Evolutionary conservation across 2,888 invertebrate genomes (phyloP).

Genomic region (Lasioglossum oenotherae): DNA sequence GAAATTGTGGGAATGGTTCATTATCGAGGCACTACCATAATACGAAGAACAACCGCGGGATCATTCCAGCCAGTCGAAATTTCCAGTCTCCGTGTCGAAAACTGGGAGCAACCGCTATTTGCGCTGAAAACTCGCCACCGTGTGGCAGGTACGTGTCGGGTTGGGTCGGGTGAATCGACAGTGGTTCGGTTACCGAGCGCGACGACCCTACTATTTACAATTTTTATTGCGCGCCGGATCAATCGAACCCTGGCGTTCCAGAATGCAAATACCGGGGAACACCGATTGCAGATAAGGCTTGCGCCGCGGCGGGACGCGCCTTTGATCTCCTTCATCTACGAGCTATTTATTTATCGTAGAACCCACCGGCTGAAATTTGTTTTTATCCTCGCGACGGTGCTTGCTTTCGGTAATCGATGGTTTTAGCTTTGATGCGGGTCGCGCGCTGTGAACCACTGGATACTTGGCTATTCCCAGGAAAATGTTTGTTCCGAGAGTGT

Average conservation of each 20-base stretch:
- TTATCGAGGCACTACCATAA: neutral
- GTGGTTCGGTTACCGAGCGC: constrained; percentile 1
- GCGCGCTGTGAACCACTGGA: neutral
- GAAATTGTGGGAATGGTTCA: neutral
- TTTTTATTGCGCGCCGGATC: constrained; percentile 27
- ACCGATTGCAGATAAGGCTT: neutral
- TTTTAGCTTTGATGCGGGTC: neutral
- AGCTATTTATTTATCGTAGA: neutral
- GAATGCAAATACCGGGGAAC: neutral
- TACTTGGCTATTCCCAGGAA: neutral
- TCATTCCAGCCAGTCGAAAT: constrained; percentile 3
- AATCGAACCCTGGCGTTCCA: constrained; percentile 3
- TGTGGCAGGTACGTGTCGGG: neutral
- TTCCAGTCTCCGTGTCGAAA: constrained; percentile 4
- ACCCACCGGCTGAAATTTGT: neutral
- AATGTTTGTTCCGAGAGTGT: neutral
- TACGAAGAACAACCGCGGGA: neutral
- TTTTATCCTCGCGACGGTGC: neutral
- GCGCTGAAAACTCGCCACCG: constrained; percentile 25
- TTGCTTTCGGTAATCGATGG: constrained; percentile 2
- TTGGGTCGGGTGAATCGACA: constrained; percentile 12
- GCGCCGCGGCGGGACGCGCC: neutral
- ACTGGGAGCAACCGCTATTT: constrained; percentile 16
- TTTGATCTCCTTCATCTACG: neutral
- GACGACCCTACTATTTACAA: constrained; percentile 32